These are phyloP conservation scores for Aythya baeri DNA, from an alignment of 2,113 vertebrate genomes.

Conservation along the genomic window DNA sequence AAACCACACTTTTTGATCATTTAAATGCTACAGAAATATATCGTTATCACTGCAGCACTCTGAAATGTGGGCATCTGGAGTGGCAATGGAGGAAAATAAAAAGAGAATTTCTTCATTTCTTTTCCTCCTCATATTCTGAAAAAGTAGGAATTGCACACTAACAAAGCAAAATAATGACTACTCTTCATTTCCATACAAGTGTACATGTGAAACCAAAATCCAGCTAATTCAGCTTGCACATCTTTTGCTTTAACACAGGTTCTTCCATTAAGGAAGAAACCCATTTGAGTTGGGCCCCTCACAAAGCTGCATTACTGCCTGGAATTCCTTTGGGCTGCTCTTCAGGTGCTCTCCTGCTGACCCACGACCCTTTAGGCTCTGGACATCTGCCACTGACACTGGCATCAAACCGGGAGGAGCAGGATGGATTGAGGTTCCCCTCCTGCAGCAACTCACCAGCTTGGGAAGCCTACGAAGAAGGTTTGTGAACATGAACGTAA, in stretches of 20 bases:
- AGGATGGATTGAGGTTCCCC: no score
- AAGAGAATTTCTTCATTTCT: neutral
- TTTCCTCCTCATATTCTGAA: neutral
- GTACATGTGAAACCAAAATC: neutral
- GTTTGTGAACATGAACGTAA: neutral
- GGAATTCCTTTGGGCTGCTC: no score
- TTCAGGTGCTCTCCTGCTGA: no score
- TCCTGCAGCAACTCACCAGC: no score
- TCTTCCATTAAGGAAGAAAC: neutral
- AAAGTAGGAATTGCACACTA: neutral
- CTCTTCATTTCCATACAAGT: neutral
- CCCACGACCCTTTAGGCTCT: no score
- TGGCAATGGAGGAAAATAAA: neutral
- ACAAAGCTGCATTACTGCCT: no score
- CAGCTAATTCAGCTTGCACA: neutral
- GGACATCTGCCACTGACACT: no score
- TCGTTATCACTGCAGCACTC: neutral
- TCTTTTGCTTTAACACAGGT: neutral
- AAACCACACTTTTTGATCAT: neutral
- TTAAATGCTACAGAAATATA: neutral
- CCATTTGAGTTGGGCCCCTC: no score
- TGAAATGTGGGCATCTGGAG: neutral
- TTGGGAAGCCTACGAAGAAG: no score
- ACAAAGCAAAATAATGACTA: neutral
- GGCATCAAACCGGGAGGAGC: no score